These are phyloP conservation scores for Xiphorhynchus erythropygius DNA, from an alignment of 2,797 vertebrate genomes.

Conservation along the genomic window DNA sequence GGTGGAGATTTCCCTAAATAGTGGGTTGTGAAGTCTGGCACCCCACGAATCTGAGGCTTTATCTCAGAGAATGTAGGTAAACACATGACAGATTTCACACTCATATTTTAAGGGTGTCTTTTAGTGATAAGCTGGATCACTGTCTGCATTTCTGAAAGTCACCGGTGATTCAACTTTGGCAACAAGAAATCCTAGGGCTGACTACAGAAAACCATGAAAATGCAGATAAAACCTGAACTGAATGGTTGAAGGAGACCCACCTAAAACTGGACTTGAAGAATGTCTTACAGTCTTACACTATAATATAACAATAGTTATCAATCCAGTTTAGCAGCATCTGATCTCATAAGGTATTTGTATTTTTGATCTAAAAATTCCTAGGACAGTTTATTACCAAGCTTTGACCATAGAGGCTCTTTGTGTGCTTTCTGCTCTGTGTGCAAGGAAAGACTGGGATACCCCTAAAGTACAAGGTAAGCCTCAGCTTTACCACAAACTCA, in stretches of 20 bases:
- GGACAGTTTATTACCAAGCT: neutral
- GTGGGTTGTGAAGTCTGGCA: neutral
- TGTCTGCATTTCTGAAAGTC: neutral
- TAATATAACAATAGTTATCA: neutral
- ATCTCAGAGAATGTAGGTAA: neutral
- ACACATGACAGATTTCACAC: neutral
- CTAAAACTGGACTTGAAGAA: neutral
- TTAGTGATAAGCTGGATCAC: neutral
- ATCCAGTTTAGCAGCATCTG: neutral
- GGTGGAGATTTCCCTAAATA: neutral
- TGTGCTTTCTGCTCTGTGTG: rapidly evolving
- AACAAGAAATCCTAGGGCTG: neutral
- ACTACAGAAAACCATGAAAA: neutral
- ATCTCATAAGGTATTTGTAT: neutral
- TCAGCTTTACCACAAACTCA: neutral
- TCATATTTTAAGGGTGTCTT: neutral
- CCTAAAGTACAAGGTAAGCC: neutral
- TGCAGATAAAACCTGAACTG: neutral
- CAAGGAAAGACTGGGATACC: neutral
- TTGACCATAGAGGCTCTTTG: neutral
- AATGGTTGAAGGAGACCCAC: neutral
- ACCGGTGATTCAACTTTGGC: neutral
- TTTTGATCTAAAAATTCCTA: neutral
- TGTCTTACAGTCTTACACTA: neutral
- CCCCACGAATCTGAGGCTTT: neutral